phyloP scores from a whole-genome alignment of 2,888 invertebrate species.

The Chirona hameri region DNA sequence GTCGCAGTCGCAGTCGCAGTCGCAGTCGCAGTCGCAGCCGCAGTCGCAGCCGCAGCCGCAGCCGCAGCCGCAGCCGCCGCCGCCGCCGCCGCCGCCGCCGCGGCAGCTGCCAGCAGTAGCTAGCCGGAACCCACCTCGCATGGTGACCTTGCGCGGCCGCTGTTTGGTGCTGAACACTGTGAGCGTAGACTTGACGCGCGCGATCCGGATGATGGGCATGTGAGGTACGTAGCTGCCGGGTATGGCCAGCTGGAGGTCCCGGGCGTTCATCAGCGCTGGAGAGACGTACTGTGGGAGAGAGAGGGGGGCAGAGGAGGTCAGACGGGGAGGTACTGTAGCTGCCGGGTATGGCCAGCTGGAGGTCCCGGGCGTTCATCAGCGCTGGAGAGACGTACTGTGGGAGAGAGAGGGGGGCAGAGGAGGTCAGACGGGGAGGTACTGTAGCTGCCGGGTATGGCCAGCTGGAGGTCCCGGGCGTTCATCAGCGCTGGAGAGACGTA shows the following conservation, averaged over 20 bases:
- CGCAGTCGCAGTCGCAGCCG: too few species aligned
- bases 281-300: conserved; percentile 51
- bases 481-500: conserved; percentile 63
- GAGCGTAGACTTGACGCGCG: conserved; percentile 82
- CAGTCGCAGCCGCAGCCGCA: too few species aligned
- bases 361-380: conserved; percentile 78
- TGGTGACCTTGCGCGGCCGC: conserved; percentile 88
- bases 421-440: too few species aligned
- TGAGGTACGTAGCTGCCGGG: conserved; percentile 97
- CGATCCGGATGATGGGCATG: conserved; percentile 75
- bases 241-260: conserved; percentile 92
- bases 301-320: too few species aligned
- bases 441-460: conserved; percentile 97
- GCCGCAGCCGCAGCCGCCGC: too few species aligned
- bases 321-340: conserved; percentile 60
- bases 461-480: conserved; percentile 82
- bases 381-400: conserved; percentile 55
- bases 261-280: conserved; percentile 68
- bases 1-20: too few species aligned
- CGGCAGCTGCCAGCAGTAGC: too few species aligned
- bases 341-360: conserved; percentile 96
- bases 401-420: too few species aligned
- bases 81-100: too few species aligned
- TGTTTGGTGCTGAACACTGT: conserved; percentile 98
- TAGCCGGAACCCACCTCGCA: conserved; percentile 63